Conservation (phyloP, 2,113 vertebrate genomes). For the Lophura nycthemera region DNA sequence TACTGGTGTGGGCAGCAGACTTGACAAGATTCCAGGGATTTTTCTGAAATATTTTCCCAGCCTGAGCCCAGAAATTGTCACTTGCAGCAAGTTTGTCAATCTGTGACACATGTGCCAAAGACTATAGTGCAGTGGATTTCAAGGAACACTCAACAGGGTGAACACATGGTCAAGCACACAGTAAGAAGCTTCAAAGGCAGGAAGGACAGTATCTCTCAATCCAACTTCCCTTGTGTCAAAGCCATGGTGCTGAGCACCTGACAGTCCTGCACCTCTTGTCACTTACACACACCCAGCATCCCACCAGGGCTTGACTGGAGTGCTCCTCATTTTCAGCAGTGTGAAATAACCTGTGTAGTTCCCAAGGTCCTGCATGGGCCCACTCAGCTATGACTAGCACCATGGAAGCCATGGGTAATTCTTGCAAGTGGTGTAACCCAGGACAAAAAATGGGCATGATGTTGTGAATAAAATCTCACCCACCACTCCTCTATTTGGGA, state of each 20-base stretch:
- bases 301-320: not conserved
- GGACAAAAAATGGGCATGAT: not conserved
- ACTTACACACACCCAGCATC: not conserved
- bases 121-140: not conserved
- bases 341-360: not conserved
- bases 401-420: rapidly evolving
- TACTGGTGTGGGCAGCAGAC: not conserved
- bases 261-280: too few relatives aligned
- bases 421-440: rapidly evolving
- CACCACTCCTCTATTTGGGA: not conserved
- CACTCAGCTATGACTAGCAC: not conserved
- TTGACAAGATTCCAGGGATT: not conserved
- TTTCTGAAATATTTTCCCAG: not conserved
- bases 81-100: not conserved
- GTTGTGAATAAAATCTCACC: not conserved
- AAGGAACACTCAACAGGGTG: not conserved
- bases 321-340: not conserved
- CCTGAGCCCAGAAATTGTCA: not conserved
- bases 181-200: not conserved
- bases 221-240: not conserved
- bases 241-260: not conserved
- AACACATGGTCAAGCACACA: not conserved
- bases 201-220: not conserved
- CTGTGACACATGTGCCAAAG: not conserved
- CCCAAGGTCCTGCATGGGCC: not conserved